Base-by-base conservation (phyloP, 2,113 vertebrate genomes). In the Pungitius pungitius region DNA sequence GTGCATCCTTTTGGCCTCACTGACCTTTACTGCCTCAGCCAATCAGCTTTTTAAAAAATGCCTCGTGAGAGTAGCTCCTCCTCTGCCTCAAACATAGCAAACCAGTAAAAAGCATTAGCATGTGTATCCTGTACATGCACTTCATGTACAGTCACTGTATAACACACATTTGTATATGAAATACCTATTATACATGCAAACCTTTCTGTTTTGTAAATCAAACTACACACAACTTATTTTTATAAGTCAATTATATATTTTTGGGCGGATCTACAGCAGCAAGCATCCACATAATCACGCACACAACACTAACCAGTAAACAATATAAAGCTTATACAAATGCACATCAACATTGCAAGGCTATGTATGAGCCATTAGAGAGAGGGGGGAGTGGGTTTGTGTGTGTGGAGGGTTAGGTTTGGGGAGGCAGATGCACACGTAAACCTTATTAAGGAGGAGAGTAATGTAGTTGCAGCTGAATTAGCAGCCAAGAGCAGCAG, bases 381-480 rank as follows among this genome's bases (percentile, higher is more conserved):
- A n/a, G n/a, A n/a, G 8, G 42, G 37, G 13, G 22, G 42, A 67
- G 13, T 54, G 24, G 24, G 45, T 33, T 15, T 70, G 17, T 58
- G 18, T 33, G 42, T 55, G 57, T 45, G 73, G 66, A 47, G 62
- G 79, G 77, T 49, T 55, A 55, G 52, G 71, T 59, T 64, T 20
- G 60, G 77, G 56, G 65, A 77, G 70, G 65, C 84, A 85, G 80
- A 82, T 33, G 8, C 67, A 51, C 65, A 39, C 17, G 62, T 75
- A 81, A 89, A 89, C 85, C 82, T 84, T 69, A 69, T 90, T 87
- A 88, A 64, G 73, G 10, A 55, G 51, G 37, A 78, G 47, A 62
- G 75, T 87, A 89, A 91, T 88, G 87, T 60, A 67, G 88, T 90
- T 87, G 82, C 75, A 51, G 84, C 75, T 84, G 87, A 85, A 90